Evolutionary conservation across 2,113 vertebrate species (phyloP), one percentile per base, ranked within the genome.

Genomic region (Cavia aperea): DNA sequence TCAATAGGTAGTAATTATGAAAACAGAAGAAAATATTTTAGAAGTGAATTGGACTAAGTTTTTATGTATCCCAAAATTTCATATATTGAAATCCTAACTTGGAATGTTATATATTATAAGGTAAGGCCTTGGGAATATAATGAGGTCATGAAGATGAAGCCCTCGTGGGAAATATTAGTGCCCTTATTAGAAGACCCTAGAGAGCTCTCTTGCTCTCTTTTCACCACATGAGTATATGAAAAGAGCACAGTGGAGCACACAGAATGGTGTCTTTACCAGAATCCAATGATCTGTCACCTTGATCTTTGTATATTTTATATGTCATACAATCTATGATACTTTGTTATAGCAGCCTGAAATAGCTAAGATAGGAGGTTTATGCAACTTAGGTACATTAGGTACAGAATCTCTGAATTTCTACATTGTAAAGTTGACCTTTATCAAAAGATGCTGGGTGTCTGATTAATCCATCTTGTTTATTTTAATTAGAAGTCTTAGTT

Each of bases 401-500:
- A 5, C 29, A 90, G 39, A 23, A 85, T 90, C 49, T 39, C 68
- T 70, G 60, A 73, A 88, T 29, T 24, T 88, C 43, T 46, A 62
- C 24, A 21, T 46, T 11, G 1, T 39, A 86, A 68, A 91, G 83
- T 29, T 70, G 85, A 84, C 62, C 81, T 89, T 85, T 62, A 77
- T 70, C 14, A 16, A 86, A 91, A 84, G 75, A 70, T 15, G 1
- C 54, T n/a, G 3, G 26, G 46, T 70, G 6, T 65, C 36, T 86
- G 54, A 92, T 87, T 89, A 66, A 96, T 77, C 56, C 49, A 83
- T 83, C 31, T 87, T 86, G 36, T 8, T 82, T 91, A 9, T 46
- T 90, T 90, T 87, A 91, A 18, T 39, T 33, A 49, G 39, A 36
- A 87, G 60, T 12, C 73, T 87, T 86, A 66, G 60, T 63, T 81